A percentile compares a stretch with the other conserved stretches of the same genome.
phyloP scores from a whole-genome alignment of 2,113 vertebrate species.

The Megaleporinus macrocephalus region DNA sequence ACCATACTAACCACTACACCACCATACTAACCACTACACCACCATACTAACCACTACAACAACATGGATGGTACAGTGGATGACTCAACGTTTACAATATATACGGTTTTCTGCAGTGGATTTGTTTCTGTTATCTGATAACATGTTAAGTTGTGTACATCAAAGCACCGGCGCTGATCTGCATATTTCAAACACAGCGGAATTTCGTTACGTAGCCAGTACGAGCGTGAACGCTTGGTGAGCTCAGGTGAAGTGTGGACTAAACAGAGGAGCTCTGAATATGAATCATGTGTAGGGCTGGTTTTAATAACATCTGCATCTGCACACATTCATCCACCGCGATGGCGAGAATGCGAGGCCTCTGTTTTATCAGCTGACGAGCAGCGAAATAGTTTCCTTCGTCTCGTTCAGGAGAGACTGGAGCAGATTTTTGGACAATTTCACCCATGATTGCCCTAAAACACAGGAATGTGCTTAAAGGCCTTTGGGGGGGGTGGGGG shows the following conservation, averaged over 20 bases:
- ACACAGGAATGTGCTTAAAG: slow-evolving; percentile 45
- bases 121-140: too few relatives aligned
- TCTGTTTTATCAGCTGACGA: slow-evolving; percentile 8
- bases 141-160: too few relatives aligned
- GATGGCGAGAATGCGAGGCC: not conserved
- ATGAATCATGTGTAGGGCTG: not conserved
- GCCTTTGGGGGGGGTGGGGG: not conserved
- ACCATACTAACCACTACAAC: too few relatives aligned
- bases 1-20: too few relatives aligned
- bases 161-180: too few relatives aligned
- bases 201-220: too few relatives aligned
- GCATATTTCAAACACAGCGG: too few relatives aligned
- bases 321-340: not conserved
- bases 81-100: too few relatives aligned
- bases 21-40: too few relatives aligned
- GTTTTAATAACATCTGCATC: not conserved
- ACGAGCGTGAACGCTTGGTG: not conserved
- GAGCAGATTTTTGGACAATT: slow-evolving; percentile 48
- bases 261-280: not conserved
- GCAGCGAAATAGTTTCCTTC: slow-evolving; percentile 2
- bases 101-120: too few relatives aligned
- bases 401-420: slow-evolving; percentile 17
- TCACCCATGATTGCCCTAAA: slow-evolving; percentile 61
- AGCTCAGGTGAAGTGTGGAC: not conserved
- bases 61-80: too few relatives aligned